These are phyloP conservation scores for Macrophya annulata DNA, from an alignment of 2,888 invertebrate species.

Conservation along the genomic window DNA sequence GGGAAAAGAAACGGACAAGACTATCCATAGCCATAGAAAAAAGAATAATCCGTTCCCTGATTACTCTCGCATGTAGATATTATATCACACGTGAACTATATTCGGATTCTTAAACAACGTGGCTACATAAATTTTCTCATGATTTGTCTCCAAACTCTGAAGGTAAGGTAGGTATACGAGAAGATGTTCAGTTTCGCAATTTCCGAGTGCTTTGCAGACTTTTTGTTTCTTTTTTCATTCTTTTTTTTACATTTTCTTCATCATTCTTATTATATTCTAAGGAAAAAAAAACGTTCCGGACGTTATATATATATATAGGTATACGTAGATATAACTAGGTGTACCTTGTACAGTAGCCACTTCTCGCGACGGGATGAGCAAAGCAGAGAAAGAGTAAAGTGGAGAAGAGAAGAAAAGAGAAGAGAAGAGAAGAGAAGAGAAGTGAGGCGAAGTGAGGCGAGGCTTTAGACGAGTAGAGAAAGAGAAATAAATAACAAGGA, in stretches of 20 bases:
- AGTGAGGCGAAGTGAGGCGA: background rate
- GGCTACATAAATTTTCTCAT: too few relatives aligned
- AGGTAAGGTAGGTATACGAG: too few relatives aligned
- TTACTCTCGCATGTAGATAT: background rate
- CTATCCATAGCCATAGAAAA: background rate
- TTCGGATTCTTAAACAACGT: too few relatives aligned
- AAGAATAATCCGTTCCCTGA: slow-evolving; percentile 33
- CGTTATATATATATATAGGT: background rate
- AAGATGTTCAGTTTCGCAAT: background rate
- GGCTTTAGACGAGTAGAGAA: slow-evolving; percentile 3
- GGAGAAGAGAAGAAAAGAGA: background rate
- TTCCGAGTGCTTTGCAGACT: too few relatives aligned
- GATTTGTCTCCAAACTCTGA: too few relatives aligned
- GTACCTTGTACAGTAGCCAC: slow-evolving; percentile 10
- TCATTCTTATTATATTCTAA: background rate
- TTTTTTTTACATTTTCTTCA: background rate
- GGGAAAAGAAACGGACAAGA: background rate
- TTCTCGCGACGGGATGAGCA: background rate
- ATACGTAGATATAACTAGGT: background rate
- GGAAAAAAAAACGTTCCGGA: background rate
- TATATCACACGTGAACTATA: too few relatives aligned
- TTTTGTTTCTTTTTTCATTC: background rate
- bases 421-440: background rate
- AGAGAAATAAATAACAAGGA: slow-evolving; percentile 52
- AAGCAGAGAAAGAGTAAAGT: background rate